Evolutionary conservation across 2,797 vertebrate species (phyloP).

Genomic region (Coracias cyanogaster): DNA sequence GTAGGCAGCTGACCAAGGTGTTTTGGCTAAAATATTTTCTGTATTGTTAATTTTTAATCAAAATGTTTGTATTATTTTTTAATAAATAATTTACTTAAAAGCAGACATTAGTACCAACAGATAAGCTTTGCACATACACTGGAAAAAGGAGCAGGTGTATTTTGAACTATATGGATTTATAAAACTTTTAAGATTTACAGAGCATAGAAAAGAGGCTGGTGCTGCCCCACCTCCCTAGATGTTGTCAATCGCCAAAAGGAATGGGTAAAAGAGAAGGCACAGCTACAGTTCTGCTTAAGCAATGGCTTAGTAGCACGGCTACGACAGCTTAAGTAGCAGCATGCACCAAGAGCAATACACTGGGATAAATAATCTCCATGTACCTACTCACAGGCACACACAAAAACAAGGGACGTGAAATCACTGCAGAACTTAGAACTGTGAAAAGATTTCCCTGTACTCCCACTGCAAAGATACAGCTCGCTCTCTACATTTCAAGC

Average conservation of each 20-base stretch:
- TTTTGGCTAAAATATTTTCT: not conserved
- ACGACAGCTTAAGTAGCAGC: not conserved
- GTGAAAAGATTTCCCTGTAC: not conserved
- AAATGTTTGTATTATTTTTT: not conserved
- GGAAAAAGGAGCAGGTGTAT: not conserved
- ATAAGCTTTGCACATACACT: not conserved
- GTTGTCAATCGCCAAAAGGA: not conserved
- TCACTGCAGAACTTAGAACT: not conserved
- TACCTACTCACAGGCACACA: not conserved
- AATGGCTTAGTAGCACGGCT: not conserved
- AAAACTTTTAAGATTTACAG: not conserved
- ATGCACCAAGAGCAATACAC: not conserved
- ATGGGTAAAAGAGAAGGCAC: not conserved
- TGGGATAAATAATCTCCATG: not conserved
- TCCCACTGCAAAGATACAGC: not conserved
- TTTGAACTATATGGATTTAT: not conserved
- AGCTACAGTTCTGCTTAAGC: not conserved
- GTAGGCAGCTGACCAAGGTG: not conserved
- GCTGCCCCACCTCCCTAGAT: not conserved
- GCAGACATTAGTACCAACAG: not conserved
- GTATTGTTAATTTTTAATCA: not conserved
- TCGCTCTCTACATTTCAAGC: not conserved
- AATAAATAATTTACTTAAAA: not conserved
- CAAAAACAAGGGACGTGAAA: not conserved
- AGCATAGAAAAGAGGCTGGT: not conserved